Percentiles rank a stretch among this genome's conserved stretches.
Evolutionary conservation across 2,113 vertebrate genomes (phyloP).

Genomic region (Oceanodroma tethys): DNA sequence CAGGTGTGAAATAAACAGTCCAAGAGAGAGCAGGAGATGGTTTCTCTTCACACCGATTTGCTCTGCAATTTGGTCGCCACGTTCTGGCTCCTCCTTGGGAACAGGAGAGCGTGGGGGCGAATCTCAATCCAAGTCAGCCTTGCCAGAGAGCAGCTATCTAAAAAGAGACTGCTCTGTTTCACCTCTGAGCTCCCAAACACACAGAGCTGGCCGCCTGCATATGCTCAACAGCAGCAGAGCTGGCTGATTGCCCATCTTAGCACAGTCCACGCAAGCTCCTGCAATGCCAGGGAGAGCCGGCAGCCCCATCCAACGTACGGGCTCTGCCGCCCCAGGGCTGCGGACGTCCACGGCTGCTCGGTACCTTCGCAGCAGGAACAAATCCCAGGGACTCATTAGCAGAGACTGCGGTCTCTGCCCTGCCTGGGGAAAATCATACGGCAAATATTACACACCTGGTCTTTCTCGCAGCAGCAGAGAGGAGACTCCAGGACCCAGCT

Average conservation of each 20-base stretch:
- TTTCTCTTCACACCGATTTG: background rate
- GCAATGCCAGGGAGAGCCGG: background rate
- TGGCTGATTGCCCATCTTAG: conserved; percentile 40
- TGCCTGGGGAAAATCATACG: background rate
- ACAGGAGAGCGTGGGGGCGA: background rate
- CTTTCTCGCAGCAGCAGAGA: background rate
- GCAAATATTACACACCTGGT: background rate
- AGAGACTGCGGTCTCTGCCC: background rate
- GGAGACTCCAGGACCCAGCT: conserved; percentile 7
- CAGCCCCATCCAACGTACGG: fast-evolving
- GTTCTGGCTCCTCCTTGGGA: conserved; percentile 30
- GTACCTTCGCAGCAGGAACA: background rate
- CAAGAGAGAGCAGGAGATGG: background rate
- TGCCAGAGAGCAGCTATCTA: conserved; percentile 15
- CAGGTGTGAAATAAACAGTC: conserved; percentile 1
- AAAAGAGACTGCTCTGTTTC: conserved; percentile 23
- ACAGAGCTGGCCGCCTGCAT: background rate
- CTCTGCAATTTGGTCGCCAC: background rate
- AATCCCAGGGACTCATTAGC: background rate
- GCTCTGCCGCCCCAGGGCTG: fast-evolving
- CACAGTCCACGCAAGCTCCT: conserved; percentile 36
- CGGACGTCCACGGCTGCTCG: fast-evolving
- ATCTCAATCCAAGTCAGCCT: conserved; percentile 4
- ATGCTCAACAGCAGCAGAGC: conserved; percentile 20
- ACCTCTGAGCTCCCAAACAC: conserved; percentile 25